Evolutionary conservation across 2,888 invertebrate genomes (phyloP), one percentile per base, ranked within the genome.

Genomic region (Ceriagrion tenellum): DNA sequence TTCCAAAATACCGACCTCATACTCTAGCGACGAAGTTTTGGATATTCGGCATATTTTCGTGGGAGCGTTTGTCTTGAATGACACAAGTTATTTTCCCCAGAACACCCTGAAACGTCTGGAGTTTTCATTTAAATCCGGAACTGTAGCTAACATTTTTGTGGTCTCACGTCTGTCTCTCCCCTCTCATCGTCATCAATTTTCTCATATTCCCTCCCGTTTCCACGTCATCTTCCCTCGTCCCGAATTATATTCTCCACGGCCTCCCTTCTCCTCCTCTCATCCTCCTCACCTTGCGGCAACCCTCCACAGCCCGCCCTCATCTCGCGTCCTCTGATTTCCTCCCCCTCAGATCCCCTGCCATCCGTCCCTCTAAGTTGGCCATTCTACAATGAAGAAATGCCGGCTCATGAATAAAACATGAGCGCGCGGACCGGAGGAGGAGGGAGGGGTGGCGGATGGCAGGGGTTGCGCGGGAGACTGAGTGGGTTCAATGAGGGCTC

Each of bases 351-450:
- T 10, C 26, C 69, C 47, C 47, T 47, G 47, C 47, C 47, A 47
- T n/a, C 69, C 69, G n/a, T 13, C 35, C n/a, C 93, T 93, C 47
- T 93, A 74, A 93, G 93, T 93, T 93, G 69, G 93, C 69, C 91
- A 91, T 63, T 91, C 63, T 69, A n/a, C 93, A 69, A 69, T 93
- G 56, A 93, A 93, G 93, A 93, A 93, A 69, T 47, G 93, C 63
- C 89, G 89, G 55, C 55, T 69, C 12, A 93, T 93, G 91, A 91
- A 91, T 91, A 91, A 91, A 63, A 91, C 59, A 91, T 91, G 91
- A 91, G 59, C 16, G 91, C n/a, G 47, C 47, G 47, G 47, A 47
- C 47, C 47, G 8, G 8, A 8, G 47, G 47, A 8, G 8, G 8
- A 8, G 47, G 47, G 47, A 4, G 47, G 47, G 47, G 2, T 0